A percentile compares a stretch with the other conserved stretches of the same genome.
Conservation (phyloP, 2,797 vertebrate genomes). For the Sebastiscus albofasciatus region DNA sequence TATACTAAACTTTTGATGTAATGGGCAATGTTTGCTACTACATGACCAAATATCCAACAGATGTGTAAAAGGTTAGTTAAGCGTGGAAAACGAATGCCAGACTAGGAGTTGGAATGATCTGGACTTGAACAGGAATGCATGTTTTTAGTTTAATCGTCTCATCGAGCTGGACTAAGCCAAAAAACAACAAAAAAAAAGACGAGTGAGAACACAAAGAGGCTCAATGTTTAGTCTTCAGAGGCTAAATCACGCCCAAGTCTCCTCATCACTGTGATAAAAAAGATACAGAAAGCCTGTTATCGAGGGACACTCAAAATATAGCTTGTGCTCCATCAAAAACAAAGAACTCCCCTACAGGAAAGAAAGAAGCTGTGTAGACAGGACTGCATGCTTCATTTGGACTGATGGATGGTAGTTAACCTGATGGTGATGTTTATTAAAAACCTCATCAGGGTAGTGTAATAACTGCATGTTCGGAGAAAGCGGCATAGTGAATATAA, state of each 20-base stretch:
- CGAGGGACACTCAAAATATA: constrained; percentile 46
- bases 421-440: constrained; percentile 34
- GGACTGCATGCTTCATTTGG: constrained; percentile 65
- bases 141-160: constrained; percentile 57
- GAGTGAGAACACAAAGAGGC: constrained; percentile 53
- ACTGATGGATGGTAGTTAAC: constrained; percentile 45
- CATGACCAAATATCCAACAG: constrained; percentile 38
- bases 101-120: constrained; percentile 75
- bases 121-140: constrained; percentile 78
- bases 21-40: constrained; percentile 42
- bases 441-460: constrained; percentile 50
- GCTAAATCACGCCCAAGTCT: constrained; percentile 34
- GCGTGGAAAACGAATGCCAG: constrained; percentile 57
- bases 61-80: constrained; percentile 46
- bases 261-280: constrained; percentile 32
- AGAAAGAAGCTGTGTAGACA: constrained; percentile 43
- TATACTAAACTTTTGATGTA: constrained; percentile 13
- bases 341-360: constrained; percentile 39
- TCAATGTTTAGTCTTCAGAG: constrained; percentile 53
- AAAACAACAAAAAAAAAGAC: constrained; percentile 7
- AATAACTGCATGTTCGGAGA: constrained; percentile 68
- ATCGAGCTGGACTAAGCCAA: constrained; percentile 39
- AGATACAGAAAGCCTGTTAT: constrained; percentile 32
- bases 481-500: constrained; percentile 54
- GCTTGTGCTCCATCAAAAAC: constrained; percentile 44